phyloP scores from a whole-genome alignment of 2,888 invertebrate species.

The Acrobasis consociella region DNA sequence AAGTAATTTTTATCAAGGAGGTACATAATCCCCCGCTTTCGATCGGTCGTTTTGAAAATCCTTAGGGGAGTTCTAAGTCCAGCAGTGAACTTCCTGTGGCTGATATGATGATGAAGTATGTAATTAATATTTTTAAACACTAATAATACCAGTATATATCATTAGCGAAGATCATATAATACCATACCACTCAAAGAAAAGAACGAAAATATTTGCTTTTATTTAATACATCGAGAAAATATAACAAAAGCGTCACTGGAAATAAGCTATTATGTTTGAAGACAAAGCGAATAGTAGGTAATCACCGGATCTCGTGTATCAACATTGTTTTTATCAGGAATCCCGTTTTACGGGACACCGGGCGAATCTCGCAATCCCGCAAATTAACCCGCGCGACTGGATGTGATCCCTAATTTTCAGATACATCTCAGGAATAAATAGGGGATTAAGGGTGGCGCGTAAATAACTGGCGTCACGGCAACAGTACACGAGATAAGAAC shows the following conservation, averaged over 20 bases:
- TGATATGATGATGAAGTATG: no score
- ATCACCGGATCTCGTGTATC: constrained; percentile 54
- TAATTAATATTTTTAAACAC: no score
- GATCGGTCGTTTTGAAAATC: no score
- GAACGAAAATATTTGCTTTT: constrained; percentile 26
- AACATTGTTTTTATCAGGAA: constrained; percentile 46
- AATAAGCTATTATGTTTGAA: constrained; percentile 44
- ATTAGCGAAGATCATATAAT: not conserved
- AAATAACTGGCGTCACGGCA: constrained; percentile 77
- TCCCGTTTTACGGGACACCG: constrained; percentile 45
- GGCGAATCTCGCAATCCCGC: constrained; percentile 50
- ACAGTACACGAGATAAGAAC: constrained; percentile 65
- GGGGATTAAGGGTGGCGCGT: constrained; percentile 80
- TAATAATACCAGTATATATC: not conserved
- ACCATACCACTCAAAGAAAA: not conserved
- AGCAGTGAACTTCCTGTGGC: no score
- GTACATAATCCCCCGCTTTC: no score
- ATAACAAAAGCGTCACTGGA: constrained; percentile 32
- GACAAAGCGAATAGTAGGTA: constrained; percentile 44
- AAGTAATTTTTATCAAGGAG: no score
- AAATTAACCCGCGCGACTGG: constrained; percentile 68
- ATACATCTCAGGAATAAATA: constrained; percentile 82
- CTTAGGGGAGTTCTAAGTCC: no score
- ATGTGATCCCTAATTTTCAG: constrained; percentile 82
- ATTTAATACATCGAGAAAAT: constrained; percentile 14